Evolutionary conservation across 2,888 invertebrate species (phyloP), one percentile per base, ranked within the genome.

Genomic region (Ophion slaviceki): DNA sequence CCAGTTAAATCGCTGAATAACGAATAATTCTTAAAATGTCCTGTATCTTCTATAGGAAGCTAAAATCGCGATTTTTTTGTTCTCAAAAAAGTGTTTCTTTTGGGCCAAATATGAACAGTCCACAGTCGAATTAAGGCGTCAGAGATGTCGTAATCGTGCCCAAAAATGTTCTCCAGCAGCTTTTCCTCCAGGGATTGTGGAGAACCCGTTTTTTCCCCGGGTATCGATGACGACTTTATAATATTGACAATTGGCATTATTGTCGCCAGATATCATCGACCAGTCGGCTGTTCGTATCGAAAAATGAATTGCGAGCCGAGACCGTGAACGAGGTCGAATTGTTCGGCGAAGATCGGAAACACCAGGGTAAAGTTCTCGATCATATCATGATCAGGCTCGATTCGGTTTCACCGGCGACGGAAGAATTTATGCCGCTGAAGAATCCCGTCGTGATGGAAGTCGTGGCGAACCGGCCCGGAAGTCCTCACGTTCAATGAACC

Each of bases 281-380:
- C 5, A 90, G 88, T 32, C 87, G 77, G 28, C 85, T 89, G 6
- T 76, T 75, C n/a, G 78, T 90, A n/a, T 84, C 86, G 24, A 87
- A 80, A 47, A 76, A 85, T 17, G 87, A 86, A 36, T 89, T 90
- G 28, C 57, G 80, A 11, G 88, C 89, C 0, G 89, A 90, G 64
- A 90, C 91, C 6, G 80, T 87, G n/a, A 90, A 91, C 67, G 88
- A 87, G 64, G 87, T 88, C 11, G 87, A 90, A 8, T 62, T 91
- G 40, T 89, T 86, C 59, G 88, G 88, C 11, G 7, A 68, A 40
- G 84, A 90, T 53, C 84, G 85, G 10, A 86, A 86, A 59, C 79
- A 82, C 40, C 32, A 89, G 7, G 91, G 90, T 10, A 84, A 82
- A 59, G 87, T 89, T 62, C 24, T 88, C 59, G 91, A 91, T 86